Percentiles rank a stretch among this genome's conserved stretches.
phyloP scores from a whole-genome alignment of 2,888 invertebrate species.

The Callimorpha dominula region DNA sequence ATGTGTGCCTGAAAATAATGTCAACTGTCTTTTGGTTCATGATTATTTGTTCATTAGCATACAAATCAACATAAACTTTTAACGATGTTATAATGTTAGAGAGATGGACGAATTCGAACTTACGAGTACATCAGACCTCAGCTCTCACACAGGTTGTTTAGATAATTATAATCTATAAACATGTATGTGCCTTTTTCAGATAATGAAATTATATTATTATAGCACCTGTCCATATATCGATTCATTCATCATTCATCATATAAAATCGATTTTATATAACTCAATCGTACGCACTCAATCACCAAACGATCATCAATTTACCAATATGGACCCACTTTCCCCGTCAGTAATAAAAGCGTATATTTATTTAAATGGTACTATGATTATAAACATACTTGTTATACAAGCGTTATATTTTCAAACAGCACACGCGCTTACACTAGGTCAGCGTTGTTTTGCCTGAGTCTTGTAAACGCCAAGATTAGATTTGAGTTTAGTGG shows the following conservation, averaged over 20 bases:
- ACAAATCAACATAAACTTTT: not conserved
- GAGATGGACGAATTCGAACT: no score
- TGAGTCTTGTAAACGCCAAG: constrained; percentile 32
- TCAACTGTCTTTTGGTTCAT: not conserved
- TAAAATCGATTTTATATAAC: constrained; percentile 3
- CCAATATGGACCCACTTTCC: constrained; percentile 1
- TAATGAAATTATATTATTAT: not conserved
- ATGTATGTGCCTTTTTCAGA: not conserved
- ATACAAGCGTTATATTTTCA: not conserved
- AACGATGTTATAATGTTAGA: not conserved
- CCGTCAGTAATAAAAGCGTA: constrained; percentile 6
- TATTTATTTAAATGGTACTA: not conserved
- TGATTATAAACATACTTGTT: constrained; percentile 3
- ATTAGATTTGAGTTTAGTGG: constrained; percentile 40
- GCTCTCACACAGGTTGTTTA: not conserved
- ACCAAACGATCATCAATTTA: not conserved
- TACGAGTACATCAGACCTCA: not conserved
- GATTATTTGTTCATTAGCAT: not conserved
- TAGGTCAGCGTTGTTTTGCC: constrained; percentile 37
- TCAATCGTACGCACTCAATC: not conserved
- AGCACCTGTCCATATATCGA: not conserved
- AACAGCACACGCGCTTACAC: constrained; percentile 3
- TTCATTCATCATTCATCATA: not conserved
- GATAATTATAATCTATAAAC: not conserved
- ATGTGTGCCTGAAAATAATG: not conserved